These are phyloP conservation scores for Candidula unifasciata DNA, from an alignment of 2,888 invertebrate species.

Conservation along the genomic window DNA sequence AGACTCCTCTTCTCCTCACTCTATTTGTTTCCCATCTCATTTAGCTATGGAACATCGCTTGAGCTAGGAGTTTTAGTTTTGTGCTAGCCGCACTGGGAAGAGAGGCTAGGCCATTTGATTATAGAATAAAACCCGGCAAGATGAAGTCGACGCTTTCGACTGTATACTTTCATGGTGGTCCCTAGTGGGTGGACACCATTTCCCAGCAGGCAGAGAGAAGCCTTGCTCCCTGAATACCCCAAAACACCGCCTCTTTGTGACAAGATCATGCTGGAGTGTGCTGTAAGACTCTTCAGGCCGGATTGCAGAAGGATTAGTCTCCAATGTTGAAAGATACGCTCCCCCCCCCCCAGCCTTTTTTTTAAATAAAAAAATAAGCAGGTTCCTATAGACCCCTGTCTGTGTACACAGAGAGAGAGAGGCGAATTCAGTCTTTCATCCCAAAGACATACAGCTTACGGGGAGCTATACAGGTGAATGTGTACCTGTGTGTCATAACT, in stretches of 20 bases:
- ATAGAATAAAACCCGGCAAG: too few relatives aligned
- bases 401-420: slow-evolving; percentile 1
- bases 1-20: too few relatives aligned
- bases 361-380: too few relatives aligned
- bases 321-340: slow-evolving; percentile 2
- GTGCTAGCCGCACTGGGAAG: too few relatives aligned
- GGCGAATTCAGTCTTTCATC: not conserved
- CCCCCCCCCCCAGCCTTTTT: not conserved
- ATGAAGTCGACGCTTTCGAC: too few relatives aligned
- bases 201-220: not conserved
- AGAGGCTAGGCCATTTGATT: too few relatives aligned
- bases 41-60: too few relatives aligned
- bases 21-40: too few relatives aligned
- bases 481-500: not conserved
- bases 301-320: slow-evolving; percentile 1
- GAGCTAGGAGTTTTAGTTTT: too few relatives aligned
- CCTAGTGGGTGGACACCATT: not conserved
- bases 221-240: not conserved
- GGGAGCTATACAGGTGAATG: not conserved
- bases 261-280: not conserved
- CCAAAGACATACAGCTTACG: slow-evolving; percentile 5
- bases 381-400: not conserved
- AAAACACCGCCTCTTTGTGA: not conserved
- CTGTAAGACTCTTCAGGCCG: not conserved
- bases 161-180: slow-evolving; percentile 12